These are phyloP conservation scores for Nematopogon swammerdamellus DNA, from an alignment of 2,888 invertebrate genomes.

Conservation along the genomic window DNA sequence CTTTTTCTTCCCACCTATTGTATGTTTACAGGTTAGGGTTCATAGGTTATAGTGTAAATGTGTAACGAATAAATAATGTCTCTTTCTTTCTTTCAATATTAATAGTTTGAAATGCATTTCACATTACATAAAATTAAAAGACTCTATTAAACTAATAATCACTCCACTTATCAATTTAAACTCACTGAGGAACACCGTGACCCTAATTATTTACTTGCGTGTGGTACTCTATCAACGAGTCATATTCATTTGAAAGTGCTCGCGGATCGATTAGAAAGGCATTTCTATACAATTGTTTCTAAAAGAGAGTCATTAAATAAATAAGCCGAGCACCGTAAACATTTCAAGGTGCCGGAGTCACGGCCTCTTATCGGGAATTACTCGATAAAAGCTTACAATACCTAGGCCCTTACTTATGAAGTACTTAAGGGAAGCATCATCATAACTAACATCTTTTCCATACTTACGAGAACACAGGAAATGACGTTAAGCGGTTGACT, in stretches of 20 bases:
- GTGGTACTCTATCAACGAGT: conserved; percentile 20
- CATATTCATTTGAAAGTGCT: conserved; percentile 50
- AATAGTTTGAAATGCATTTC: too few relatives aligned
- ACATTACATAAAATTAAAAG: too few relatives aligned
- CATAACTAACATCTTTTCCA: not conserved
- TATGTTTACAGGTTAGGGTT: too few relatives aligned
- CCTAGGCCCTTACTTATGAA: conserved; percentile 49
- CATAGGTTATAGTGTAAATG: too few relatives aligned
- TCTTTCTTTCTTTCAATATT: too few relatives aligned
- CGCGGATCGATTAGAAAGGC: conserved; percentile 47
- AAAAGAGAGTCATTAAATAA: conserved; percentile 39
- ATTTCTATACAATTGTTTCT: conserved; percentile 29
- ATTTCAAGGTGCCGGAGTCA: conserved; percentile 54
- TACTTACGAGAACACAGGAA: not conserved
- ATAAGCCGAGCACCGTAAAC: conserved; percentile 43
- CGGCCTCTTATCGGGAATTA: conserved; percentile 53
- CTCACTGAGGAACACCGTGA: too few relatives aligned
- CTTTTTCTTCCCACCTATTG: too few relatives aligned
- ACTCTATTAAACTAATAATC: too few relatives aligned
- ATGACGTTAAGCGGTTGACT: not conserved
- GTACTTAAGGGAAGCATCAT: conserved; percentile 26
- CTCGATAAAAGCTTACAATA: conserved; percentile 45
- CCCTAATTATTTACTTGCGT: too few relatives aligned
- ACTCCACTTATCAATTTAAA: too few relatives aligned
- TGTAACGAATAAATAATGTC: too few relatives aligned